Percentiles rank a stretch among this genome's conserved stretches.
These are phyloP conservation scores for Andrena chrysosceles DNA, from an alignment of 2,888 invertebrate species.

Conservation along the genomic window DNA sequence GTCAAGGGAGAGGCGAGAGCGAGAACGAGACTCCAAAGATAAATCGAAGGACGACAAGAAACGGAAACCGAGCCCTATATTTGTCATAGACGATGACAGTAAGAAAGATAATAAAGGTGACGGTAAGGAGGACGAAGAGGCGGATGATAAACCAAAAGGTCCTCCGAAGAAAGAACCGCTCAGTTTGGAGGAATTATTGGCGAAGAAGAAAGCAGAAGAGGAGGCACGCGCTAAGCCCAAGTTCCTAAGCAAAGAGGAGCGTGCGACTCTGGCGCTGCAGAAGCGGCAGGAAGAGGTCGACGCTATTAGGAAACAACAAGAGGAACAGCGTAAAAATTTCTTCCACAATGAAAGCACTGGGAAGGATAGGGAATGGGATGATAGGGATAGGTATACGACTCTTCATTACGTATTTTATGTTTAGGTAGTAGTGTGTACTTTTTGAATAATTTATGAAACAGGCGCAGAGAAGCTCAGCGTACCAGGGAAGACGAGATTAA, in stretches of 20 bases:
- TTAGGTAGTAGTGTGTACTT: neutral
- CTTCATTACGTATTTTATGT: constrained; percentile 7
- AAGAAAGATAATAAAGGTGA: constrained; percentile 81
- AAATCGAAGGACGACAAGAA: constrained; percentile 81
- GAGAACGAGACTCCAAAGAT: constrained; percentile 74
- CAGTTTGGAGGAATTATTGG: constrained; percentile 97
- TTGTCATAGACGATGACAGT: constrained; percentile 83
- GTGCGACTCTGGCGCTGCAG: constrained; percentile 95
- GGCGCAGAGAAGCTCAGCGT: constrained; percentile 82
- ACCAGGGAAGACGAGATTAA: constrained; percentile 87
- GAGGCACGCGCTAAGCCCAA: constrained; percentile 98
- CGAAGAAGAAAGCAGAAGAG: constrained; percentile 98
- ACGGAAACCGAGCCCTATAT: constrained; percentile 82
- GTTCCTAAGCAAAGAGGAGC: constrained; percentile 98
- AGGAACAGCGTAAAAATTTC: constrained; percentile 87
- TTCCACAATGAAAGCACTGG: constrained; percentile 75
- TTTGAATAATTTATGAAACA: constrained; percentile 42
- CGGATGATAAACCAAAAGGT: constrained; percentile 71
- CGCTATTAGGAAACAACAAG: constrained; percentile 90
- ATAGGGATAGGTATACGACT: constrained; percentile 79
- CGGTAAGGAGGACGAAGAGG: constrained; percentile 79
- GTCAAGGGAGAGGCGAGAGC: constrained; percentile 71
- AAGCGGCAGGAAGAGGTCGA: constrained; percentile 96
- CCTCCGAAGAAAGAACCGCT: constrained; percentile 92
- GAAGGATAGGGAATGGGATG: constrained; percentile 85